Base-by-base conservation (phyloP, 2,113 vertebrate genomes). In the Sturnus vulgaris region DNA sequence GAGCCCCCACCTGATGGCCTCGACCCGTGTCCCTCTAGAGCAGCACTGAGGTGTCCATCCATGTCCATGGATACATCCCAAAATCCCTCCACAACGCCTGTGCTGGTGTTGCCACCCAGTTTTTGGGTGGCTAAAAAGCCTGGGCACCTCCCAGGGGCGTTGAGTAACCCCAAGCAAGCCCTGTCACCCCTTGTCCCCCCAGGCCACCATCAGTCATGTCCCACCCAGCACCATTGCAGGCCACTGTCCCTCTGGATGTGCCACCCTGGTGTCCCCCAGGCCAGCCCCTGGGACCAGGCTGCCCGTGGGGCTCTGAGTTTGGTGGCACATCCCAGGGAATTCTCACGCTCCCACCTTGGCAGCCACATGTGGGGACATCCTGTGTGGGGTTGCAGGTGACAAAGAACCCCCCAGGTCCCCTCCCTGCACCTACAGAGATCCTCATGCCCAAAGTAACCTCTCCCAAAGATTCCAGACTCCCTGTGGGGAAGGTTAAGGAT, bases 61-160 rank as follows among this genome's bases (percentile, higher is more conserved):
- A 10, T 12, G 50, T 16, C 33, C 27, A 6, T 27, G 53, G 53
- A 42, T 42, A 12, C 11, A 17, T 5, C 61, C 57, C 61, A 40
- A n/a, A 49, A n/a, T 59, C 20, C 20, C 31, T 28, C 15, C 23
- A 10, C 30, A 10, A 30, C 12, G 2, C 16, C n/a, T 5, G 23
- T 2, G 7, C 49, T 81, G 44, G 6, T 3, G n/a, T 2, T 82
- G 12, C 12, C 57, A 28, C 11, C 8, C 1, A 0, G 11, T 1
- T 60, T 52, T 47, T 3, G 42, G 37, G 20, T 33, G 60, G 5
- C 1, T 3, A 4, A 44, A 12, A n/a, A 56, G n/a, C 50, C 20
- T 0, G 0, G 7, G 22, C 25, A 40, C 40, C 21, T 47, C n/a
- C 28, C 24, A 42, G 27, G 44, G 39, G 7, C 42, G 20, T 12